A percentile compares a stretch with the other conserved stretches of the same genome.
Evolutionary conservation across 2,888 invertebrate genomes (phyloP).

Genomic region (Fabriciana adippe): DNA sequence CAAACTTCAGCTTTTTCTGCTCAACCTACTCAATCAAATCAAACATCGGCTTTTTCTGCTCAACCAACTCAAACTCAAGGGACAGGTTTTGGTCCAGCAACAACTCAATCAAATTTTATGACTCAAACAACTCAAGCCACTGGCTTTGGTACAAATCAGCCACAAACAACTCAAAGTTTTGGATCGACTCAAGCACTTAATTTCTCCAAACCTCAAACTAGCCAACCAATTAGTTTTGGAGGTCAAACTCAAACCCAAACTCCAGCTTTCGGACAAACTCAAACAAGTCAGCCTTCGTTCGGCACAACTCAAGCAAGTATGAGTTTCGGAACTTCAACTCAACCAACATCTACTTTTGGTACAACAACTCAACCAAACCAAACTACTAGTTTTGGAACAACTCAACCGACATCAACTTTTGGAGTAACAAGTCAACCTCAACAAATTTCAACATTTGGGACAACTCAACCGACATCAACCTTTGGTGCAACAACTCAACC

Average conservation of each 20-base stretch:
- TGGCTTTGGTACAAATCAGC: constrained; percentile 17
- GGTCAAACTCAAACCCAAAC: constrained; percentile 37
- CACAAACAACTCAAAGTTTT: constrained; percentile 9
- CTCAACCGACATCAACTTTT: constrained; percentile 28
- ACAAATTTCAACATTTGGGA: constrained; percentile 38
- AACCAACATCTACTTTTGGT: constrained; percentile 25
- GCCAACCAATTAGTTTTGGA: constrained; percentile 40
- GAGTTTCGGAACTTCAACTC: constrained; percentile 42
- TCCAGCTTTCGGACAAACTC: constrained; percentile 31
- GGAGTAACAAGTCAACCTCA: constrained; percentile 24
- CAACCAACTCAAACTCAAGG: constrained; percentile 16
- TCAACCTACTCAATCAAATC: background rate
- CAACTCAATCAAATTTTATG: constrained; percentile 19
- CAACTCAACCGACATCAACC: constrained; percentile 10
- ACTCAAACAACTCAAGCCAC: constrained; percentile 19
- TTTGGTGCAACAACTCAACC: constrained; percentile 16
- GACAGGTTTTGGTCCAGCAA: background rate
- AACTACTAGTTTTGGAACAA: constrained; percentile 12
- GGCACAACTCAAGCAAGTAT: constrained; percentile 30
- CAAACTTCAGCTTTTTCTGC: background rate
- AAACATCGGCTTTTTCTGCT: constrained; percentile 19
- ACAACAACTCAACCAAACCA: background rate
- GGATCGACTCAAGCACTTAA: constrained; percentile 29
- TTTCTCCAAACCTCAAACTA: constrained; percentile 38
- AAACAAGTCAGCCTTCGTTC: constrained; percentile 36